Evolutionary conservation across 2,888 invertebrate genomes (phyloP).

Genomic region (Cremastinae sp.): DNA sequence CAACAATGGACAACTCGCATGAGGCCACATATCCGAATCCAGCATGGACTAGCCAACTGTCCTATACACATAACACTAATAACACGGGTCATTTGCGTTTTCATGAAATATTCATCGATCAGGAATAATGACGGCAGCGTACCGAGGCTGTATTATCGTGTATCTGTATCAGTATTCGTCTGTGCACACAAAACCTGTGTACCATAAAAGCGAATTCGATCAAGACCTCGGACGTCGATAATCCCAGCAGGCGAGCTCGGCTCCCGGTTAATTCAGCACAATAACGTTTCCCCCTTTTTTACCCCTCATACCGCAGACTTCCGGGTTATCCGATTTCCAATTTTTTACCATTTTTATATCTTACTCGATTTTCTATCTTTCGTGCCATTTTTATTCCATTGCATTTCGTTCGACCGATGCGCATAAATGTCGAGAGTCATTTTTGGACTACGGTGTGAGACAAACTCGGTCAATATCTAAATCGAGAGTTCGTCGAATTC

Average conservation of each 20-base stretch:
- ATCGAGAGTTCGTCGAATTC: no score
- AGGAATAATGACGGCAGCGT: constrained; percentile 42
- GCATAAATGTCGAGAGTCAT: no score
- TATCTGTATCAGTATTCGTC: constrained; percentile 21
- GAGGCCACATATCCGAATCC: constrained; percentile 28
- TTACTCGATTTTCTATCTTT: background rate
- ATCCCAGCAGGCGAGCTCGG: constrained; percentile 16
- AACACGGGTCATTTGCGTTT: constrained; percentile 59
- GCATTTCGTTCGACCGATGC: no score
- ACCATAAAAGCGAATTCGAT: constrained; percentile 24
- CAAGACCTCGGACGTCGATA: constrained; percentile 40
- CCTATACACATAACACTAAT: constrained; percentile 50
- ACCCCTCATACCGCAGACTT: background rate
- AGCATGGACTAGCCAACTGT: constrained; percentile 28
- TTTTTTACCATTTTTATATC: background rate
- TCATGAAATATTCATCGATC: constrained; percentile 60
- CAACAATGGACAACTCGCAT: constrained; percentile 31
- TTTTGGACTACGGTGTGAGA: no score
- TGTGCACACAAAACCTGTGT: background rate
- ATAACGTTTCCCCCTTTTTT: constrained; percentile 23
- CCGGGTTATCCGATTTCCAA: background rate
- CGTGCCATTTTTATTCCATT: no score
- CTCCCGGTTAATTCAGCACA: constrained; percentile 17
- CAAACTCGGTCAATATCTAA: no score
- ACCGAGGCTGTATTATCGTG: constrained; percentile 22